These are phyloP conservation scores for Graptemys geographica DNA, from an alignment of 2,797 vertebrate genomes.

Conservation along the genomic window DNA sequence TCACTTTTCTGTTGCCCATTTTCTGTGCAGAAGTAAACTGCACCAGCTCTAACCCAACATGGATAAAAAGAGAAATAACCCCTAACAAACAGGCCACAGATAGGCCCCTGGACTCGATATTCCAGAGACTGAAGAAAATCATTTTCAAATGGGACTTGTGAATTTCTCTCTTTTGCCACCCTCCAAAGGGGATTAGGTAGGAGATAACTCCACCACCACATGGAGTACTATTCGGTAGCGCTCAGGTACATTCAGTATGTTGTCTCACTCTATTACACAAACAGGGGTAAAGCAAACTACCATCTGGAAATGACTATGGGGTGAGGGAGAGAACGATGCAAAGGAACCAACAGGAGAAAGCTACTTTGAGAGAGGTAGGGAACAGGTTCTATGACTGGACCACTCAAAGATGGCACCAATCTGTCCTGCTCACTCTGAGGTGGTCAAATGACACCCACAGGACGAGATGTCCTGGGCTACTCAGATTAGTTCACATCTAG, in stretches of 20 bases:
- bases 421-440: neutral
- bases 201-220: neutral
- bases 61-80: neutral
- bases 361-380: neutral
- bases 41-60: neutral
- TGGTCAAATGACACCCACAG: neutral
- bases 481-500: neutral
- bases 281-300: neutral
- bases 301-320: neutral
- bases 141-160: neutral
- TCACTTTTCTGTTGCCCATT: neutral
- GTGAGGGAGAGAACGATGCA: neutral
- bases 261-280: neutral
- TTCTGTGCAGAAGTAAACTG: neutral
- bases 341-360: neutral
- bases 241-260: neutral
- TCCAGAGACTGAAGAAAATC: neutral
- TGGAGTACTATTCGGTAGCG: neutral
- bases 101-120: neutral
- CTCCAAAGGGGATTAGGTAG: neutral
- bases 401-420: neutral
- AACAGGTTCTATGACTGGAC: neutral
- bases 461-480: neutral
- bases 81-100: neutral
- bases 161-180: neutral